A percentile compares a stretch with the other conserved stretches of the same genome.
Conservation (phyloP, 2,888 invertebrate genomes). For the Chrysopilus asiliformis region DNA sequence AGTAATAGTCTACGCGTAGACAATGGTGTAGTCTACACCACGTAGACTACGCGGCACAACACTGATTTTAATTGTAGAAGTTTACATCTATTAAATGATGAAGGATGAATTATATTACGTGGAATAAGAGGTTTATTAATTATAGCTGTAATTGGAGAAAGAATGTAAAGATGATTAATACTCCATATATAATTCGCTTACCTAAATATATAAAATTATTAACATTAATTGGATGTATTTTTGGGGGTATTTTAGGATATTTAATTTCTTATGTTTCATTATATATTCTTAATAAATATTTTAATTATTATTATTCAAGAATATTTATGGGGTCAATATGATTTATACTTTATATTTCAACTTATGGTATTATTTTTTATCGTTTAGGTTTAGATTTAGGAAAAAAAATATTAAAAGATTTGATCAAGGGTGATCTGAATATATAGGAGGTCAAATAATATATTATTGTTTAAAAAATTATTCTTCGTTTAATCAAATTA, state of each 20-base stretch:
- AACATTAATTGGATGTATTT: constrained; percentile 39
- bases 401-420: not conserved
- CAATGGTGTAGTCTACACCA: no score
- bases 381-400: constrained; percentile 12
- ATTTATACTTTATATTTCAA: constrained; percentile 40
- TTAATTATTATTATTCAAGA: constrained; percentile 31
- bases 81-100: constrained; percentile 30
- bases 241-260: constrained; percentile 36
- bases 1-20: no score
- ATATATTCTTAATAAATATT: constrained; percentile 35
- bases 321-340: constrained; percentile 37
- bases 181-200: constrained; percentile 42
- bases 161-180: constrained; percentile 42
- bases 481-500: not conserved
- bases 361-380: constrained; percentile 37
- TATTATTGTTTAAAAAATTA: not conserved
- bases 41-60: no score
- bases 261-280: constrained; percentile 37
- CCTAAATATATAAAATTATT: constrained; percentile 40
- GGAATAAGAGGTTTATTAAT: constrained; percentile 33
- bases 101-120: constrained; percentile 21
- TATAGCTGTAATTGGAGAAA: constrained; percentile 41
- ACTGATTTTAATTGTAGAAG: constrained; percentile 38
- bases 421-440: not conserved
- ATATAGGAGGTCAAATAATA: not conserved